Evolutionary conservation across 2,888 invertebrate species (phyloP).

Genomic region (Hanleya hanleyi): DNA sequence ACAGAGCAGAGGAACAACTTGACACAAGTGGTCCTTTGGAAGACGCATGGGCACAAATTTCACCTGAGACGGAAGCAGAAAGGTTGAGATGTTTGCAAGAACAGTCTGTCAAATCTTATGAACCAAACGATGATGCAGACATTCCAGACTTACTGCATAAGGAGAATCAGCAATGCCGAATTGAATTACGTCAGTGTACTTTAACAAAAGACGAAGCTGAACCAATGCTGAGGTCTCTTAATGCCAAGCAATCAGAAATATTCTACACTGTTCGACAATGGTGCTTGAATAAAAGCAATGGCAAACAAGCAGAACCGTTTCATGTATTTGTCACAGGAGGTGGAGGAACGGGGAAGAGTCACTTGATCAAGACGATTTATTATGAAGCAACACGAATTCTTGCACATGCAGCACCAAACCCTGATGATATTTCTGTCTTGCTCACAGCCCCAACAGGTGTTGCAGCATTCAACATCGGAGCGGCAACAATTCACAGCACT

Average conservation of each 20-base stretch:
- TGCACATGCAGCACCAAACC: neutral
- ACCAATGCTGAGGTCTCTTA: constrained; percentile 1
- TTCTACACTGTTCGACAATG: constrained; percentile 21
- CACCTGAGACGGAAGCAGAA: constrained; percentile 27
- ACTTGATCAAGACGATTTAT: constrained; percentile 16
- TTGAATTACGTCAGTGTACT: neutral
- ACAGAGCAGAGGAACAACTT: constrained; percentile 12
- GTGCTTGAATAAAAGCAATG: constrained; percentile 6
- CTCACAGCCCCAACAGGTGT: constrained; percentile 13
- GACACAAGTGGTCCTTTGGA: constrained; percentile 11
- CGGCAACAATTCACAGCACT: constrained; percentile 14
- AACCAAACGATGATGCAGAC: neutral
- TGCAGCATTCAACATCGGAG: constrained; percentile 22
- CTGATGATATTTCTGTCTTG: constrained; percentile 14
- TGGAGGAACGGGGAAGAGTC: too few species aligned
- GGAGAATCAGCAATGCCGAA: neutral
- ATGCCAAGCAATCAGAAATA: constrained; percentile 6
- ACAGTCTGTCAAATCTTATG: neutral
- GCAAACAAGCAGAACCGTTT: constrained; percentile 14
- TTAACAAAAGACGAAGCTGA: neutral
- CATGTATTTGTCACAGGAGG: constrained; percentile 23
- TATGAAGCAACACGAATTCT: constrained; percentile 24
- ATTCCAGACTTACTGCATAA: neutral
- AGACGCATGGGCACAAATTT: constrained; percentile 28
- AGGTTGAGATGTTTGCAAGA: constrained; percentile 14